Conservation (phyloP, 2,113 vertebrate species). For the Gnathonemus echidnorhynchus region DNA sequence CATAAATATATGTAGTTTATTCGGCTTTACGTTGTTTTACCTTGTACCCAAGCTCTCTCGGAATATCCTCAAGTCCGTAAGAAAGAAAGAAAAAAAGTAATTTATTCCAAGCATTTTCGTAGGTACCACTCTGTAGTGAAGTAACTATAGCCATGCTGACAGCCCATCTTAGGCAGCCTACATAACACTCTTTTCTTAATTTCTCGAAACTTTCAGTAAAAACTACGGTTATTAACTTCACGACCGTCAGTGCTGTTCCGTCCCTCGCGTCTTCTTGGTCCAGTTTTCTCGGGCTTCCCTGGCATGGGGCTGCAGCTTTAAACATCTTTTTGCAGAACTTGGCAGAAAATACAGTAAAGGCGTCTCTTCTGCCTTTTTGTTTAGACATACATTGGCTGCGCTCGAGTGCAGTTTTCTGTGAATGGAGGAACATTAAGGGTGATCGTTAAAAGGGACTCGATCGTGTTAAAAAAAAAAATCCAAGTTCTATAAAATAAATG, state of each 20-base stretch:
- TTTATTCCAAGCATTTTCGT: not conserved
- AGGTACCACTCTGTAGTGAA: not conserved
- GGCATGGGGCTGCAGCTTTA: conserved; percentile 33
- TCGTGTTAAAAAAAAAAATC: not conserved
- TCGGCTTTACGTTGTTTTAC: conserved; percentile 12
- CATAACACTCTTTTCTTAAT: not conserved
- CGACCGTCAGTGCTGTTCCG: not conserved
- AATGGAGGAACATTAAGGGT: not conserved
- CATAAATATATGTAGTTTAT: not conserved
- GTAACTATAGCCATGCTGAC: not conserved
- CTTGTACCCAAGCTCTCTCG: conserved; percentile 4
- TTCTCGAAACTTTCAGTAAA: not conserved
- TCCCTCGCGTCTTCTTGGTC: not conserved
- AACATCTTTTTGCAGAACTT: conserved; percentile 36
- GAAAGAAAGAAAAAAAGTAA: not conserved
- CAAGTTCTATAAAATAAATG: not conserved
- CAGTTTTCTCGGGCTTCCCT: conserved; percentile 31
- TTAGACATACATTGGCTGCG: conserved; percentile 21
- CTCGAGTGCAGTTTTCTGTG: not conserved
- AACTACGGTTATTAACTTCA: conserved; percentile 1
- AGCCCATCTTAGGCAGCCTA: not conserved
- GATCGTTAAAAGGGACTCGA: not conserved
- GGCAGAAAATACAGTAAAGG: conserved; percentile 40
- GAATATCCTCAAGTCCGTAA: not conserved
- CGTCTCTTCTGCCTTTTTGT: conserved; percentile 31